phyloP scores from a whole-genome alignment of 2,113 vertebrate genomes.

The Poecile atricapillus region DNA sequence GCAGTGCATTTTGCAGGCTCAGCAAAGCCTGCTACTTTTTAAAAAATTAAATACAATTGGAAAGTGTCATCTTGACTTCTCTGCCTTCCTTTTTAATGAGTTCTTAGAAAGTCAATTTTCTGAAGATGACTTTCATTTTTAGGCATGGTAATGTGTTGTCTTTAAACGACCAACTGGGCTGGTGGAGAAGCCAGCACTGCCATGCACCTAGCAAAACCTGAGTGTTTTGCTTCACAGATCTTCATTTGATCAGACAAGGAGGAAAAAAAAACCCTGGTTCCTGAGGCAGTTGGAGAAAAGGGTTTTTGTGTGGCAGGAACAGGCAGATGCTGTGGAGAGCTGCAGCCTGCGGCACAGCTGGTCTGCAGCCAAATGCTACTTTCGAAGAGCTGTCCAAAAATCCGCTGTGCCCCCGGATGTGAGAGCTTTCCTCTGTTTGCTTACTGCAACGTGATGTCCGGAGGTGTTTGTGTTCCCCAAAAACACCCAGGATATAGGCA shows the following conservation, averaged over 20 bases:
- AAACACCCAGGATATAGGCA: not conserved
- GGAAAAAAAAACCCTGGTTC: not conserved
- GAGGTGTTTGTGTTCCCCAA: not conserved
- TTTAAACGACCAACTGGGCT: not conserved
- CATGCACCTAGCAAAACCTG: not conserved
- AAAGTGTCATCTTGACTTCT: not conserved
- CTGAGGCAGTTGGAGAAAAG: not conserved
- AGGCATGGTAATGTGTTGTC: not conserved
- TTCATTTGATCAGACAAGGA: not conserved
- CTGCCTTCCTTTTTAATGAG: not conserved
- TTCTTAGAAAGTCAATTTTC: not conserved
- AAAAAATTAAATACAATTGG: not conserved
- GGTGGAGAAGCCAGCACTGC: not conserved
- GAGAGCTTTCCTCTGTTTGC: not conserved
- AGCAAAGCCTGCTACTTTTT: not conserved
- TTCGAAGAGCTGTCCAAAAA: conserved; percentile 14
- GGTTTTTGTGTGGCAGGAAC: conserved; percentile 8
- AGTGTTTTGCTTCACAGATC: not conserved
- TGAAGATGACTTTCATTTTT: not conserved
- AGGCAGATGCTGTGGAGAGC: not conserved
- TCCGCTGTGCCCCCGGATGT: rapidly evolving
- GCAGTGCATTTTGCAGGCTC: not conserved
- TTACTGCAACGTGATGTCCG: not conserved
- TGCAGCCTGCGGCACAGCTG: not conserved
- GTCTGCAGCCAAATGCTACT: not conserved